These are phyloP conservation scores for Pseudorhiza aurosa DNA, from an alignment of 30 jellyfish, hydroid and myxozoan genomes.

Conservation along the genomic window DNA sequence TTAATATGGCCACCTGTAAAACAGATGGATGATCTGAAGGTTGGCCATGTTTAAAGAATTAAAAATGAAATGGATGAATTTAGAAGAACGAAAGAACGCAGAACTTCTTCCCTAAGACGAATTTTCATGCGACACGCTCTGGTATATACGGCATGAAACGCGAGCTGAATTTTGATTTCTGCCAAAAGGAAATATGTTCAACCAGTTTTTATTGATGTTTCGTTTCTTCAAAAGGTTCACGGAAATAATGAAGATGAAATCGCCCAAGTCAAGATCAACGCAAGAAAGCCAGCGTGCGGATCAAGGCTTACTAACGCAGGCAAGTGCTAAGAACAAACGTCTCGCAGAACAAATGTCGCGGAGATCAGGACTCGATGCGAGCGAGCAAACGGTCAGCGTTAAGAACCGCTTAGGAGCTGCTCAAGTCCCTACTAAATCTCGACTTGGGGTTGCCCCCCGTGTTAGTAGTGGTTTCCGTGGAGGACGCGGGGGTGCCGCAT, in stretches of 20 bases:
- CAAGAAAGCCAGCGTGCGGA: conserved; percentile 43
- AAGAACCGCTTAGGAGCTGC: conserved; percentile 62
- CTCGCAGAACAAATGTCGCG: conserved; percentile 95
- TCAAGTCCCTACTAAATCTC: conserved; percentile 40
- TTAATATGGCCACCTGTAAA: too few species aligned
- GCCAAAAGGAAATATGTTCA: too few species aligned
- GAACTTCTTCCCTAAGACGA: too few species aligned
- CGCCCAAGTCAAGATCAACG: conserved; percentile 50
- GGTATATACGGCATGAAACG: too few species aligned
- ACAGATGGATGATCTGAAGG: too few species aligned
- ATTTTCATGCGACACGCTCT: too few species aligned
- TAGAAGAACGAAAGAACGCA: too few species aligned
- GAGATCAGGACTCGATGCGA: conserved; percentile 45
- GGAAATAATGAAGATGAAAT: conserved; percentile 74
- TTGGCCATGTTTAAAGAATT: too few species aligned
- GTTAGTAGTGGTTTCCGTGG: conserved; percentile 20
- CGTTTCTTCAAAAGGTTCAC: conserved; percentile 72
- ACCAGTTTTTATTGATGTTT: too few species aligned
- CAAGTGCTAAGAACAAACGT: conserved; percentile 88
- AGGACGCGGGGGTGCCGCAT: conserved; percentile 22
- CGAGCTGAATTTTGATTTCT: too few species aligned
- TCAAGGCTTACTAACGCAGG: conserved; percentile 50
- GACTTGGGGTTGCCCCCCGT: conserved; percentile 34
- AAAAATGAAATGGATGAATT: too few species aligned
- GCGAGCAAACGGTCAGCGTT: conserved; percentile 10